phyloP scores from a whole-genome alignment of 2,113 vertebrate genomes.

The Excalfactoria chinensis region DNA sequence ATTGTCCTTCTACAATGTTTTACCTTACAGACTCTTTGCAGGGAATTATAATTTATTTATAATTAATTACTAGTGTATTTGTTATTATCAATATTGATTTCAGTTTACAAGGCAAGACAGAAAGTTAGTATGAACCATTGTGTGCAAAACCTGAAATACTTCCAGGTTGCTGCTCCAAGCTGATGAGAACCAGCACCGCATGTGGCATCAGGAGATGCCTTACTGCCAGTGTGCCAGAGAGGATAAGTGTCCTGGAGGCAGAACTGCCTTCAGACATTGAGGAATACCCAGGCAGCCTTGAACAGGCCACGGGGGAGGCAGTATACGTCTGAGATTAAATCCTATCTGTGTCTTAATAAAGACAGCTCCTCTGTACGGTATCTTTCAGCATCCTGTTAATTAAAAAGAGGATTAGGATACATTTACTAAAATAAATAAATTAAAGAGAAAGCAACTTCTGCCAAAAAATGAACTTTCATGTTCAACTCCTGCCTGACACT shows the following conservation, averaged over 20 bases:
- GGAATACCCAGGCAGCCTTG: not conserved
- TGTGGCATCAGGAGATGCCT: not conserved
- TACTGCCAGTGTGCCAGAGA: not conserved
- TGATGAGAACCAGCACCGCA: not conserved
- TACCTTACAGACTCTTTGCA: not conserved
- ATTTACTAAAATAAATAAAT: conserved; percentile 48
- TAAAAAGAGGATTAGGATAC: not conserved
- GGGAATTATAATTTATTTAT: not conserved
- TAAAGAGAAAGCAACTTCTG: conserved; percentile 54
- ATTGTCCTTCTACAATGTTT: not conserved
- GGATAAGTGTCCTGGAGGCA: conserved; percentile 1
- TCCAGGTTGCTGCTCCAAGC: not conserved
- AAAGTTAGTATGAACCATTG: not conserved
- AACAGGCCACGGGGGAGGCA: not conserved
- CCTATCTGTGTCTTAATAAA: not conserved
- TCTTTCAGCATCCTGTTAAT: conserved; percentile 56
- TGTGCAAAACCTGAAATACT: conserved; percentile 7
- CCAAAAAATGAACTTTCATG: conserved; percentile 53
- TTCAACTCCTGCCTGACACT: conserved; percentile 29
- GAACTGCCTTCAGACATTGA: not conserved
- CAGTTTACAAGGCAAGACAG: not conserved
- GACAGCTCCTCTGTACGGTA: not conserved
- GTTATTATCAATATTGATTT: conserved; percentile 45
- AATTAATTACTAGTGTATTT: conserved; percentile 28
- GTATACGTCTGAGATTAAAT: conserved; percentile 32